Conservation (phyloP, 2,113 vertebrate species). For the Aspidoscelis tigris region DNA sequence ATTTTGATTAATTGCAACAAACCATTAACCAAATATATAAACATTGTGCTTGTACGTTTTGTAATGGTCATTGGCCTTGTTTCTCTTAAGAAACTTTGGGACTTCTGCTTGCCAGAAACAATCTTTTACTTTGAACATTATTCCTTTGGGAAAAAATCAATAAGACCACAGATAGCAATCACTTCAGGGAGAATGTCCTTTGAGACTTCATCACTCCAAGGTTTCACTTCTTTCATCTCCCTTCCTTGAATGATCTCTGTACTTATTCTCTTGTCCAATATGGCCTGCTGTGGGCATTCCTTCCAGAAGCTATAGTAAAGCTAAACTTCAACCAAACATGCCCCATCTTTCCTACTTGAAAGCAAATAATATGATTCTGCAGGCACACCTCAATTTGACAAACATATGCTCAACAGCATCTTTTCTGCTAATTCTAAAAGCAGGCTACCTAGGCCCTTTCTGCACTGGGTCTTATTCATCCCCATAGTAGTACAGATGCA, state of each 20-base stretch:
- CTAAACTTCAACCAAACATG: background rate
- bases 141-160: constrained; percentile 25
- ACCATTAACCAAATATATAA: background rate
- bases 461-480: too few species aligned
- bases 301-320: background rate
- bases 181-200: background rate
- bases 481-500: too few species aligned
- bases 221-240: background rate
- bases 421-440: background rate
- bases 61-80: background rate
- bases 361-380: background rate
- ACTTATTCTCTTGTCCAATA: background rate
- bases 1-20: background rate
- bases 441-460: too few species aligned
- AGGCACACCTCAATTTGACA: too few species aligned
- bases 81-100: background rate
- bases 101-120: background rate
- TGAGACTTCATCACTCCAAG: background rate
- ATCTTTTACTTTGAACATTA: background rate
- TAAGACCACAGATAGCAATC: background rate
- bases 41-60: background rate
- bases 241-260: background rate
- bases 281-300: background rate
- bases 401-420: background rate
- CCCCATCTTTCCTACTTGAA: background rate